Evolutionary conservation across 2,888 invertebrate species (phyloP).

Genomic region (Cylloceria caligata): DNA sequence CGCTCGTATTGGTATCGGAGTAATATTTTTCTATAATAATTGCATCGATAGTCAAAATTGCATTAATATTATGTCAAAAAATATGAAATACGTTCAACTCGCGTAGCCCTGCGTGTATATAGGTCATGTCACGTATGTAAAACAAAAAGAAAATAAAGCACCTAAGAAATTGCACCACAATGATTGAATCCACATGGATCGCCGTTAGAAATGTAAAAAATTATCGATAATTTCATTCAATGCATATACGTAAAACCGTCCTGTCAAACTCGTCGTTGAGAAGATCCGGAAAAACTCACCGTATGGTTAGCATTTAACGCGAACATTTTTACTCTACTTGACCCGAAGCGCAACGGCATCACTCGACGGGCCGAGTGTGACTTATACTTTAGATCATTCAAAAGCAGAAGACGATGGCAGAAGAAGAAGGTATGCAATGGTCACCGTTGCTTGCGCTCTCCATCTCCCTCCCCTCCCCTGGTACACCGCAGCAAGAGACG

Average conservation of each 20-base stretch:
- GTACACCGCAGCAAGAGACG: slow-evolving; percentile 71
- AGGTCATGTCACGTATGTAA: too few relatives aligned
- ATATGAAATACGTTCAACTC: too few relatives aligned
- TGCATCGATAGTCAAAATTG: too few relatives aligned
- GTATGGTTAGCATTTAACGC: slow-evolving; percentile 1
- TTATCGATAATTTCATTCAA: background rate
- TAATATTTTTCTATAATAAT: background rate
- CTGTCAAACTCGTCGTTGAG: background rate
- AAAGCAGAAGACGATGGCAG: slow-evolving; percentile 61
- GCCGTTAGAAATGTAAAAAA: background rate
- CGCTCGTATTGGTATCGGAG: too few relatives aligned
- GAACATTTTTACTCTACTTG: background rate
- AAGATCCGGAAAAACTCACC: background rate
- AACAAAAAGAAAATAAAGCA: too few relatives aligned
- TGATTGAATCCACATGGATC: background rate
- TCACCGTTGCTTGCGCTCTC: slow-evolving; percentile 70
- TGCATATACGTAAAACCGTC: too few relatives aligned
- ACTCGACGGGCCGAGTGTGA: background rate
- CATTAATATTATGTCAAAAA: too few relatives aligned
- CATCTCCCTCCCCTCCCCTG: slow-evolving; percentile 31
- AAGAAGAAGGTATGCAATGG: slow-evolving; percentile 73
- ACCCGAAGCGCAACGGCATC: background rate
- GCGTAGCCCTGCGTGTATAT: too few relatives aligned
- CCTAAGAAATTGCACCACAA: too few relatives aligned
- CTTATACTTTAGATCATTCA: slow-evolving; percentile 74